A percentile compares a stretch with the other conserved stretches of the same genome.
Conservation (phyloP, 1,140 invertebrate genomes). For the Gonatopus flavifemur region DNA sequence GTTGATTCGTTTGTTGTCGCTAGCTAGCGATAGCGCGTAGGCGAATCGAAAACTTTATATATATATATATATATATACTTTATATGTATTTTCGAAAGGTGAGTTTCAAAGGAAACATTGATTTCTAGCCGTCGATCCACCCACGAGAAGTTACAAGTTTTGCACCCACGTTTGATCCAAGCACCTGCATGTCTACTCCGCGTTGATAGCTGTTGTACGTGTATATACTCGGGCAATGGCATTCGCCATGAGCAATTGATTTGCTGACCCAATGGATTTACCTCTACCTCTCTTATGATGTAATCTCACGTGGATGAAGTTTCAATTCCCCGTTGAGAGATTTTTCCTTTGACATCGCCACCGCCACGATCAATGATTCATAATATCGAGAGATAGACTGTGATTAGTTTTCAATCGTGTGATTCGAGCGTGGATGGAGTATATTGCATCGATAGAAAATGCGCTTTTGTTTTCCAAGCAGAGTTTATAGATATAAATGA, state of each 20-base stretch:
- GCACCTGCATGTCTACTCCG: slow-evolving; percentile 23
- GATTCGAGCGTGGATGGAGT: too few relatives aligned
- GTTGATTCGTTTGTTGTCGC: too few relatives aligned
- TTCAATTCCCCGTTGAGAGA: too few relatives aligned
- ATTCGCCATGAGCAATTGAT: neutral
- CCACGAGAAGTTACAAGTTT: slow-evolving; percentile 25
- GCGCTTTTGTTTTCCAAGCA: too few relatives aligned
- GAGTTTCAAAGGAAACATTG: slow-evolving; percentile 22
- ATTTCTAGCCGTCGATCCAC: slow-evolving; percentile 25
- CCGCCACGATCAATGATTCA: too few relatives aligned
- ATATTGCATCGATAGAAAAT: too few relatives aligned
- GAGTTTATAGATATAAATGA: too few relatives aligned
- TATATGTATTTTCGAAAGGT: slow-evolving; percentile 28
- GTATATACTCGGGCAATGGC: neutral
- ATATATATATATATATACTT: neutral
- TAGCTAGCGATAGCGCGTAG: slow-evolving; percentile 19
- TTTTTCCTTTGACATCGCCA: too few relatives aligned
- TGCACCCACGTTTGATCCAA: slow-evolving; percentile 22
- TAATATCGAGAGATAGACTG: too few relatives aligned
- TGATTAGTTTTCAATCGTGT: too few relatives aligned
- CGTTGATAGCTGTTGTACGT: neutral
- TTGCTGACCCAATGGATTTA: neutral
- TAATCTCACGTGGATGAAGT: slow-evolving; percentile 11
- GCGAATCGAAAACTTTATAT: slow-evolving; percentile 33
- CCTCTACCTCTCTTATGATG: slow-evolving; percentile 8